phyloP scores from a whole-genome alignment of 2,113 vertebrate genomes.

The Elachura formosa region DNA sequence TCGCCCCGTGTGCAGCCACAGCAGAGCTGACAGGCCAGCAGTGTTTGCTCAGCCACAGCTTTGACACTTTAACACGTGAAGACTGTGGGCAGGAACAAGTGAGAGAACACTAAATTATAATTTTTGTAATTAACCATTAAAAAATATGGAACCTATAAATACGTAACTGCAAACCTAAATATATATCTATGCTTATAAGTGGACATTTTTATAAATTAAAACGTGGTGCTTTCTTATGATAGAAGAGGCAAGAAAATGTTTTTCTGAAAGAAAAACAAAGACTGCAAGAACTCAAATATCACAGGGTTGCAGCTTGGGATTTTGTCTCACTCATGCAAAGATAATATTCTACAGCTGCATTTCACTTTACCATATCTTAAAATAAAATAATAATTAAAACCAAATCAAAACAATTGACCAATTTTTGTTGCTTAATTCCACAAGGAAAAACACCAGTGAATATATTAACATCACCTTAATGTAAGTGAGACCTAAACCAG shows the following conservation, averaged over 20 bases:
- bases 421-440: background rate
- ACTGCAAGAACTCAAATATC: background rate
- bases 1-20: accelerated
- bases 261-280: background rate
- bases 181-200: background rate
- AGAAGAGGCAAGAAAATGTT: background rate
- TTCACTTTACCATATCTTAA: background rate
- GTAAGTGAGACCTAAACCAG: background rate
- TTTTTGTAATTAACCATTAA: slow-evolving; percentile 33
- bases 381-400: background rate
- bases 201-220: slow-evolving; percentile 12
- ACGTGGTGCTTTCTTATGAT: background rate
- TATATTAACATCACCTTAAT: background rate
- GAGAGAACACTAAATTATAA: slow-evolving; percentile 31
- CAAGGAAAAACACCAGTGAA: background rate
- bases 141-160: background rate
- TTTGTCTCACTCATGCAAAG: background rate
- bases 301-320: background rate
- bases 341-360: background rate
- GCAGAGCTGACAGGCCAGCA: background rate
- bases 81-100: slow-evolving; percentile 16
- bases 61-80: background rate
- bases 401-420: background rate
- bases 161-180: background rate
- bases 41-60: background rate